Base-by-base conservation (phyloP, 2,113 vertebrate species). In the Loxodonta africana region DNA sequence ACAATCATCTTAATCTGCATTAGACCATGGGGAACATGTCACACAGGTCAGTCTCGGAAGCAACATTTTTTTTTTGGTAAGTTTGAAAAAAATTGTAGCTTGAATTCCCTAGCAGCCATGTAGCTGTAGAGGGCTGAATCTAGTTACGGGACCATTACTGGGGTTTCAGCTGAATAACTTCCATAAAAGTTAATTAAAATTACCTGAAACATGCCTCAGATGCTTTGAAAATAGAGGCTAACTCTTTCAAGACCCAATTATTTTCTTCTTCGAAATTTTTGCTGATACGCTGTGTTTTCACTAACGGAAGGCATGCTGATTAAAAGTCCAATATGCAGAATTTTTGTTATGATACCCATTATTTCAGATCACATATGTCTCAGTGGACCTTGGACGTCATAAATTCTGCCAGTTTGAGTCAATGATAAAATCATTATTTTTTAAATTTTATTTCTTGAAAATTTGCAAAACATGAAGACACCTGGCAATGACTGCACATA, bases 1-100 rank as follows among this genome's bases (percentile, higher is more conserved):
- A 97, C 93, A 90, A 87, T 83, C 95, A 91, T 97, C 95, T 97
- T 98, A 98, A 98, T 98, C 98, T 98, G 97, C 98, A 98, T 98
- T 97, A 98, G 92, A 92, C 97, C 96, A 94, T 91, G 76, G 96
- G 96, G 97, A 98, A 94, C 92, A 96, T 98, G 96, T 88, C 97
- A 97, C 57, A 82, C 51, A 95, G 97, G 97, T 98, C 97, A 98
- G 95, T 82, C 57, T 97, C 57, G 62, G 88, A 93, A 97, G 94
- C 76, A 97, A 93, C 96, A 93, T 77, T 48, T 48, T 48, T 97
- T 97, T 97, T 97, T 98, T 97, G 97, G 89, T 89, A 87, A 96
- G 63, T 83, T 95, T 94, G 85, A 80, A 91, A 96, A 98, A 95
- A 95, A 12, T n/a, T 94, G 97, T 97, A 96, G 97, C 90, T 95